These are phyloP conservation scores for Plebejus anna DNA, from an alignment of 2,888 invertebrate genomes.

Conservation along the genomic window DNA sequence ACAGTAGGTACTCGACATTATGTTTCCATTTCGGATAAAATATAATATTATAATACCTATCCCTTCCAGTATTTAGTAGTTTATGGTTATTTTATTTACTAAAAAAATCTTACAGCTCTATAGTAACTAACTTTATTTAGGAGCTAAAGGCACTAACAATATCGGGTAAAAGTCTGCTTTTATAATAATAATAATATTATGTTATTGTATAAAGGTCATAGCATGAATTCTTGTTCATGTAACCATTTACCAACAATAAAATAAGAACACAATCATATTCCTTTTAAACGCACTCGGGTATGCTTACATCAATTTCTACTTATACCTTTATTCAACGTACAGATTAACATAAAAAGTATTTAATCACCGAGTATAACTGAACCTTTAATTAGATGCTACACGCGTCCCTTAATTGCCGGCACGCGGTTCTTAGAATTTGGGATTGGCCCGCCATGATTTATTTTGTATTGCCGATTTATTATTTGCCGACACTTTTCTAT, in stretches of 20 bases:
- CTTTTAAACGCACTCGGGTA: not conserved
- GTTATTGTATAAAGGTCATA: too few species aligned
- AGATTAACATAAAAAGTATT: conserved; percentile 13
- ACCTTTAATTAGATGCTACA: conserved; percentile 13
- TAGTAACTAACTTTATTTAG: too few species aligned
- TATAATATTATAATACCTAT: too few species aligned
- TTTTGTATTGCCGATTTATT: conserved; percentile 11
- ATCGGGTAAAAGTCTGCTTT: too few species aligned
- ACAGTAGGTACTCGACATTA: not conserved
- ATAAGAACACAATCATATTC: not conserved
- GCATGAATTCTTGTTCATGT: too few species aligned
- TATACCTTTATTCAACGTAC: not conserved
- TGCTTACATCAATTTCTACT: conserved; percentile 9
- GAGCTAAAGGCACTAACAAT: too few species aligned
- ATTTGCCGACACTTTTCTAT: not conserved
- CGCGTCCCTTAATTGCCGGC: not conserved
- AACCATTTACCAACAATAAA: too few species aligned
- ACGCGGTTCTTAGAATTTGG: conserved; percentile 9
- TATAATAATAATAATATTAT: too few species aligned
- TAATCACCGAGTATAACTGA: conserved; percentile 6
- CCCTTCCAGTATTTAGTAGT: too few species aligned
- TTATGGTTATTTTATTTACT: too few species aligned
- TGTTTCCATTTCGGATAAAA: too few species aligned
- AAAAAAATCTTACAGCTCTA: too few species aligned
- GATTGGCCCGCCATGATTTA: not conserved